Evolutionary conservation across 2,888 invertebrate genomes (phyloP), one percentile per base, ranked within the genome.

Genomic region (Eudasyphora cyanicolor): DNA sequence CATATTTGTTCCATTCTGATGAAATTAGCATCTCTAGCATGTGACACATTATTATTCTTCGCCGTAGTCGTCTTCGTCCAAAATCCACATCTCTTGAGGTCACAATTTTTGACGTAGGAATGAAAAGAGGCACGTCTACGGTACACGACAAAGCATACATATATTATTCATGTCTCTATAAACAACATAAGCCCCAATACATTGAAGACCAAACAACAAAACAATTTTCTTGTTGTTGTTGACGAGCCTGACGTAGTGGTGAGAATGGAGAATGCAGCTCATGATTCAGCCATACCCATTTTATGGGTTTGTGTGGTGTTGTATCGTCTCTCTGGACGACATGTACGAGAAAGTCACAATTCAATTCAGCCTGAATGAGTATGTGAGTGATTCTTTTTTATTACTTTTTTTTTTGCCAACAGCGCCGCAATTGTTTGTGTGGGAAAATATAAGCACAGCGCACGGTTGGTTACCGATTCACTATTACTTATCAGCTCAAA

Each of bases 401-500:
- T 67, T 57, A 27, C 57, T 57, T 57, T 57, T 19, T n/a, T 45
- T 71, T 78, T 69, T 77, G 49, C 54, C 71, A 60, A 80, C 12
- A 21, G n/a, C 67, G 45, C 49, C 57, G 29, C 73, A 82, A 79
- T n/a, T 57, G 75, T 51, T 76, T 83, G 70, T 69, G 62, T 42
- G 78, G 60, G 76, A 79, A 84, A 78, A 81, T 84, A 81, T 79
- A 84, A 84, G 67, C 78, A 79, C 74, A 49, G 78, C 35, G 38
- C 69, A 73, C 67, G 38, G 21, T 78, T 29, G 78, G 45, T 67
- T 76, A 29, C 29, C 78, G 75, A 81, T 76, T 79, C 84, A 84
- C 78, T 84, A 76, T 71, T 76, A 76, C 73, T 81, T 73, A 51
- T 76, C 64, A 73, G 45, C 73, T 84, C 81, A 62, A 75, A 69